Evolutionary conservation across 2,113 vertebrate species (phyloP).

Genomic region (Myocastor coypus): DNA sequence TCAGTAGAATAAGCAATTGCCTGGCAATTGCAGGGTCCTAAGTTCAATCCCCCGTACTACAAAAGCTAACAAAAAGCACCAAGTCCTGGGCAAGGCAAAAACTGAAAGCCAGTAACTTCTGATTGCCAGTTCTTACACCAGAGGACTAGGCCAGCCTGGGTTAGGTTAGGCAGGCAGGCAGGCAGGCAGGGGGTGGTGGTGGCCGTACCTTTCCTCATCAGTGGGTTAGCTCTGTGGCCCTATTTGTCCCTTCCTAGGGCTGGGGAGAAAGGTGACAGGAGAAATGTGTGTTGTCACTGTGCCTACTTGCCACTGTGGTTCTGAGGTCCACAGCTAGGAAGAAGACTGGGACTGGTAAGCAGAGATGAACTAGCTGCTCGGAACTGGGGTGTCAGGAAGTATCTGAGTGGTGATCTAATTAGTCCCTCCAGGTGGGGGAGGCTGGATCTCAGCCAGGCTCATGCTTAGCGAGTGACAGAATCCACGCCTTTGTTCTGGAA

Average conservation of each 20-base stretch:
- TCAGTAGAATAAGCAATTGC: too few species aligned
- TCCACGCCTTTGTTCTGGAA: constrained; percentile 1
- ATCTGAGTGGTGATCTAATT: background rate
- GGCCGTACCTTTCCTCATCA: background rate
- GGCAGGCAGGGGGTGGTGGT: background rate
- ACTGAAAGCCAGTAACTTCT: background rate
- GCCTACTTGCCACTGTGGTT: background rate
- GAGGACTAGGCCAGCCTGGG: background rate
- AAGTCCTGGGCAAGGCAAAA: background rate
- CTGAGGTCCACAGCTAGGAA: background rate
- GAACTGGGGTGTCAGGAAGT: background rate
- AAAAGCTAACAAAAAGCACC: too few species aligned
- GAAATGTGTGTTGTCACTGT: background rate
- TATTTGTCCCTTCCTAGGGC: background rate
- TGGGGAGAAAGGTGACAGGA: background rate
- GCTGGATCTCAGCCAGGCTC: background rate
- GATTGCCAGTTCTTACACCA: background rate
- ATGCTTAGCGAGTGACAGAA: background rate
- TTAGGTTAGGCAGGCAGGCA: background rate
- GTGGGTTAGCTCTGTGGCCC: background rate
- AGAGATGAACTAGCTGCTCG: background rate
- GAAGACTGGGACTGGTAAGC: background rate
- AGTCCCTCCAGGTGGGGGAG: background rate
- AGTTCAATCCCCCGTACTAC: too few species aligned
- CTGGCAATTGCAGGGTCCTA: too few species aligned